A percentile compares a stretch with the other conserved stretches of the same genome.
Conservation (phyloP, 1,140 invertebrate species). For the Antheraea pernyi region DNA sequence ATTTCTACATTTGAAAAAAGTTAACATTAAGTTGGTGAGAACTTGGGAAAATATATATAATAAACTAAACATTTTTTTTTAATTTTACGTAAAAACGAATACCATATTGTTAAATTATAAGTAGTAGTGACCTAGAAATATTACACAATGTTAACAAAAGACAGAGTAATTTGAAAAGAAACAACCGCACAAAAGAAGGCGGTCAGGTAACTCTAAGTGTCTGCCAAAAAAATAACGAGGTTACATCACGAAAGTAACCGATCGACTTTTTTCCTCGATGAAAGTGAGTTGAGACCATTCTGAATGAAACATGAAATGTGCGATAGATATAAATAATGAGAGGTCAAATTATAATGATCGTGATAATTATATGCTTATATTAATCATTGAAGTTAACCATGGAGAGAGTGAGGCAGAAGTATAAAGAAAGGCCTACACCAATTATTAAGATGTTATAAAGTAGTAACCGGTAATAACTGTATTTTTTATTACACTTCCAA, state of each 20-base stretch:
- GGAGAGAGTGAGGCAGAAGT: not conserved
- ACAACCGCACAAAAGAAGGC: not conserved
- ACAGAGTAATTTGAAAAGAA: not conserved
- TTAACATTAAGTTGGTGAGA: too few species aligned
- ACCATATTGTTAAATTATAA: not conserved
- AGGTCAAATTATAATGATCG: not conserved
- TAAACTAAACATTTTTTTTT: not conserved
- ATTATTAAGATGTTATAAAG: not conserved
- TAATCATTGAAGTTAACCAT: not conserved
- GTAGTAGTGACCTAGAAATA: conserved; percentile 18
- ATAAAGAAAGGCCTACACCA: not conserved
- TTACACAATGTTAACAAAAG: conserved; percentile 16
- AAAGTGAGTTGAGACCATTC: not conserved
- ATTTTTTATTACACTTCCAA: too few species aligned
- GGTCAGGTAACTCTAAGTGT: conserved; percentile 11
- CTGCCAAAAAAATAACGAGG: conserved; percentile 31
- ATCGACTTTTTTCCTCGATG: not conserved
- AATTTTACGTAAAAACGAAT: not conserved
- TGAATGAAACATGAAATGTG: not conserved
- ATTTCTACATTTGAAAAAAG: too few species aligned
- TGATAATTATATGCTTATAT: not conserved
- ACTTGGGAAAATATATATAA: too few species aligned
- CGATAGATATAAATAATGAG: not conserved
- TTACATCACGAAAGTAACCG: conserved; percentile 33
- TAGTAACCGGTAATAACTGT: too few species aligned